Evolutionary conservation across 2,797 vertebrate species (phyloP).

Genomic region (Microhierax caerulescens): DNA sequence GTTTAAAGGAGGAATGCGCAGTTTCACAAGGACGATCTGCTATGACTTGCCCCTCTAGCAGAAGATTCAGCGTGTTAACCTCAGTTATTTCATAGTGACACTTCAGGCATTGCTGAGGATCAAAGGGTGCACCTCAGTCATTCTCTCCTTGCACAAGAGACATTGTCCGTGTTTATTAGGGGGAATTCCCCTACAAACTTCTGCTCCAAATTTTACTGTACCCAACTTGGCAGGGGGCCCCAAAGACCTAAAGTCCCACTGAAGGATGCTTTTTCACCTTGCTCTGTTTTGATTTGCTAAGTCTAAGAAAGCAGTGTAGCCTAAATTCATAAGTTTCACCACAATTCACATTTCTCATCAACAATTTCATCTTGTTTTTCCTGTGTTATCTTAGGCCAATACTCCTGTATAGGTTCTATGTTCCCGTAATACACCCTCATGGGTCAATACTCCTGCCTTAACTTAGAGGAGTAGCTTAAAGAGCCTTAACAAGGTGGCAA

Average conservation of each 20-base stretch:
- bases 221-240: not conserved
- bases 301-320: not conserved
- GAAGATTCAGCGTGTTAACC: not conserved
- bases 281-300: not conserved
- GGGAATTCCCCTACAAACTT: not conserved
- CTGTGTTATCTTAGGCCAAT: not conserved
- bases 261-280: not conserved
- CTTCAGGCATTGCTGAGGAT: not conserved
- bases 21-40: not conserved
- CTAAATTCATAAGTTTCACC: not conserved
- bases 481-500: not conserved
- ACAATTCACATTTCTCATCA: not conserved
- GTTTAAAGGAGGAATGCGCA: not conserved
- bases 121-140: not conserved
- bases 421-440: fast-evolving
- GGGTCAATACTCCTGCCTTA: not conserved
- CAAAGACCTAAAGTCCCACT: not conserved
- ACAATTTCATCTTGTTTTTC: not conserved
- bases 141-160: not conserved
- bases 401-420: not conserved
- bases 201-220: not conserved
- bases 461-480: not conserved
- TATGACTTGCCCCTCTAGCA: not conserved
- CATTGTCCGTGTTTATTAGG: not conserved
- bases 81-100: not conserved